Percentiles rank a stretch among this genome's conserved stretches.
Evolutionary conservation across 1,140 invertebrate genomes (phyloP).

Genomic region (Trichonephila clavipes): DNA sequence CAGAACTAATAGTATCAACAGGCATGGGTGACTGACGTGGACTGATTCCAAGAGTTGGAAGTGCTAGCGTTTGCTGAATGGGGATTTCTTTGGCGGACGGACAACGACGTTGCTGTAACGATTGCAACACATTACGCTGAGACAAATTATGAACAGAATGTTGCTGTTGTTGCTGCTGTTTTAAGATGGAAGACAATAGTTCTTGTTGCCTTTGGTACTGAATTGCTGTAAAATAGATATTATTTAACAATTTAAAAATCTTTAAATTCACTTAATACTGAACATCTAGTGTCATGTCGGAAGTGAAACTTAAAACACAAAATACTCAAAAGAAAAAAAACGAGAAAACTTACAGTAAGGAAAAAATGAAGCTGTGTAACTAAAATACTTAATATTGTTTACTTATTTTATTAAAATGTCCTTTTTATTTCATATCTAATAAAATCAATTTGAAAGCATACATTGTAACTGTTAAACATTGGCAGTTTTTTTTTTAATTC

Average conservation of each 20-base stretch:
- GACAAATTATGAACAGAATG: constrained; percentile 80
- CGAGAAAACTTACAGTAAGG: too few relatives aligned
- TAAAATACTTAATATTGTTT: too few relatives aligned
- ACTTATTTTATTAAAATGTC: too few relatives aligned
- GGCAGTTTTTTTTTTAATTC: too few relatives aligned
- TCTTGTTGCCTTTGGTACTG: constrained; percentile 68
- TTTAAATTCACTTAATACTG: background rate
- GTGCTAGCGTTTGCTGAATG: constrained; percentile 64
- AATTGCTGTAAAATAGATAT: constrained; percentile 28
- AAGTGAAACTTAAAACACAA: too few relatives aligned
- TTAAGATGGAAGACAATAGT: constrained; percentile 82
- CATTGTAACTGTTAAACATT: too few relatives aligned
- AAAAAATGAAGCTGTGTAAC: too few relatives aligned
- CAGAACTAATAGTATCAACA: constrained; percentile 38
- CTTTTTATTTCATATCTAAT: too few relatives aligned
- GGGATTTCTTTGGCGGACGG: constrained; percentile 72
- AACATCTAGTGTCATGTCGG: too few relatives aligned
- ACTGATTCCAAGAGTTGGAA: constrained; percentile 69
- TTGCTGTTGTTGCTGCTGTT: constrained; percentile 84
- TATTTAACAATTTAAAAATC: background rate
- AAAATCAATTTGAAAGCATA: too few relatives aligned
- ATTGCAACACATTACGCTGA: constrained; percentile 50
- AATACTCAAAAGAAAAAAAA: too few relatives aligned
- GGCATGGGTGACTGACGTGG: constrained; percentile 74
- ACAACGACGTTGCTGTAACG: constrained; percentile 48